These are phyloP conservation scores for Mastomys coucha DNA, from an alignment of 2,113 vertebrate genomes.

Conservation along the genomic window DNA sequence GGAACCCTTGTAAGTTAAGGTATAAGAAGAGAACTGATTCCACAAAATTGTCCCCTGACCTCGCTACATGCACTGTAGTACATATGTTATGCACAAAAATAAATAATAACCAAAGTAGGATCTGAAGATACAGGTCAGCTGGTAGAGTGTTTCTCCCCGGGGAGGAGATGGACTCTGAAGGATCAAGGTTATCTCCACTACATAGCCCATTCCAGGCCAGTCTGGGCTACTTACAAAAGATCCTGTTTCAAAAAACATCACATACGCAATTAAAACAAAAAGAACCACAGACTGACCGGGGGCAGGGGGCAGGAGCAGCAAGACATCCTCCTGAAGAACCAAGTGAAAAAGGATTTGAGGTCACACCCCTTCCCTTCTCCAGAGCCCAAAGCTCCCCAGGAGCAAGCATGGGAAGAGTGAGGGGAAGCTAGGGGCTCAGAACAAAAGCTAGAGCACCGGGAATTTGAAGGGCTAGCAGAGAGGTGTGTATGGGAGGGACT, in stretches of 20 bases:
- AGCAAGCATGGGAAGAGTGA: too few species aligned
- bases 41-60: not conserved
- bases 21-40: not conserved
- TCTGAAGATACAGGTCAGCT: not conserved
- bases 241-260: not conserved
- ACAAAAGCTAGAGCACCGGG: not conserved
- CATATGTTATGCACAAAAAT: not conserved
- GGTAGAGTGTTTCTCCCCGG: not conserved
- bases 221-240: not conserved
- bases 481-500: not conserved
- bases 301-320: accelerated
- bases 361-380: not conserved
- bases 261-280: not conserved
- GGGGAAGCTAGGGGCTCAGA: not conserved
- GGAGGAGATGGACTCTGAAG: not conserved
- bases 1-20: not conserved
- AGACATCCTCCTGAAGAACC: not conserved
- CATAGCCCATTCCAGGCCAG: not conserved
- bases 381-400: not conserved
- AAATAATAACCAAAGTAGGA: not conserved
- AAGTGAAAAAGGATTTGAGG: not conserved
- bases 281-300: not conserved
- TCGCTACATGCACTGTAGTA: not conserved
- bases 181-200: not conserved
- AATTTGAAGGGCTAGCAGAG: not conserved